These are phyloP conservation scores for Cheilinus undulatus DNA, from an alignment of 2,113 vertebrate species.

Conservation along the genomic window DNA sequence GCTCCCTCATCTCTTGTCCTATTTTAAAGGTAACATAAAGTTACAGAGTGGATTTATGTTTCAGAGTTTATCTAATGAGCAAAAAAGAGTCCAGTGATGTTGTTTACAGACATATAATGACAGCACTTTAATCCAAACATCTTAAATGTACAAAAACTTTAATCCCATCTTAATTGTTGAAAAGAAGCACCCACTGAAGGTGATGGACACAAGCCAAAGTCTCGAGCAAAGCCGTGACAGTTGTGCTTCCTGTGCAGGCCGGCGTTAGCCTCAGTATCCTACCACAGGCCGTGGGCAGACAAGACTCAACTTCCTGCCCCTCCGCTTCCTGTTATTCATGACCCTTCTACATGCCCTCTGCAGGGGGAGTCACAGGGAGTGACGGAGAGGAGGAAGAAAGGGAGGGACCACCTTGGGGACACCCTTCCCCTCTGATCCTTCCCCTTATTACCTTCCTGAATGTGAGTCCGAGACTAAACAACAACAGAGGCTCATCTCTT, in stretches of 20 bases:
- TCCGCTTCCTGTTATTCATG: conserved; percentile 85
- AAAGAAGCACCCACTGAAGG: conserved; percentile 16
- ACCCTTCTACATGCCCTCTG: conserved; percentile 72
- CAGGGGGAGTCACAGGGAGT: conserved; percentile 39
- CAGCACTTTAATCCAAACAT: too few species aligned
- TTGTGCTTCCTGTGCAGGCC: conserved; percentile 75
- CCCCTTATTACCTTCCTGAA: conserved; percentile 76
- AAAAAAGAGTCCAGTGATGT: conserved; percentile 27
- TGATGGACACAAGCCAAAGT: conserved; percentile 69
- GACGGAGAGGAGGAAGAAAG: conserved; percentile 55
- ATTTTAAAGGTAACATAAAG: conserved; percentile 54
- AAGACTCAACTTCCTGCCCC: conserved; percentile 83
- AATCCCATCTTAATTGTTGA: too few species aligned
- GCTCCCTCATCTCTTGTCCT: conserved; percentile 65
- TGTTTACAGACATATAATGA: background rate
- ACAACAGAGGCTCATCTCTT: conserved; percentile 76
- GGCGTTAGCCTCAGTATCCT: conserved; percentile 65
- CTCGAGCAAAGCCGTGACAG: conserved; percentile 74
- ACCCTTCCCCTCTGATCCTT: conserved; percentile 77
- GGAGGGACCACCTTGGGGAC: conserved; percentile 75
- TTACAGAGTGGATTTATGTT: conserved; percentile 33
- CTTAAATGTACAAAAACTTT: too few species aligned
- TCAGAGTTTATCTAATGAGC: conserved; percentile 16
- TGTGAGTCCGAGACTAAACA: conserved; percentile 83
- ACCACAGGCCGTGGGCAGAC: conserved; percentile 78